Evolutionary conservation across 2,113 vertebrate species (phyloP).

Genomic region (Microcebus ravelobensis): DNA sequence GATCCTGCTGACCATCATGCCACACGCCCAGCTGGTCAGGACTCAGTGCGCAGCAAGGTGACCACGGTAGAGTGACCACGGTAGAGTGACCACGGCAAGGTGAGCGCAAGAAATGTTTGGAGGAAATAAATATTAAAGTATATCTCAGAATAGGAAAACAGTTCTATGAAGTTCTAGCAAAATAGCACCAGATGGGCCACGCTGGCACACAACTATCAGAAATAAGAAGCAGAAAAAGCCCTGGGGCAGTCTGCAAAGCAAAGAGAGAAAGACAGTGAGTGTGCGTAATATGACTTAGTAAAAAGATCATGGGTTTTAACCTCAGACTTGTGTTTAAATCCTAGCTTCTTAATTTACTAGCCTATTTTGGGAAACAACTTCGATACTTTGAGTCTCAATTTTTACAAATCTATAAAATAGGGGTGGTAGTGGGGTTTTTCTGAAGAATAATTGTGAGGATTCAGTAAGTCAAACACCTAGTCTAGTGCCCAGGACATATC

Average conservation of each 20-base stretch:
- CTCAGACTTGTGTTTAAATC: conserved; percentile 30
- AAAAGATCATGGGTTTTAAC: not conserved
- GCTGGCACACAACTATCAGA: conserved; percentile 51
- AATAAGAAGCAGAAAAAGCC: conserved; percentile 48
- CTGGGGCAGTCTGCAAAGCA: conserved; percentile 9
- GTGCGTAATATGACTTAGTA: not conserved
- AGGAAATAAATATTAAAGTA: not conserved
- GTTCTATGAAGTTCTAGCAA: conserved; percentile 52
- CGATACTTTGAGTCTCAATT: not conserved
- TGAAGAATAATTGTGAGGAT: not conserved
- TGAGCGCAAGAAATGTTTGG: not conserved
- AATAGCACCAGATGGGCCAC: conserved; percentile 64
- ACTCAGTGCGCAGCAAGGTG: not conserved
- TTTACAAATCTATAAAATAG: not conserved
- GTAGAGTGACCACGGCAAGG: not conserved
- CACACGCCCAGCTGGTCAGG: not conserved
- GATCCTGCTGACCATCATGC: not conserved
- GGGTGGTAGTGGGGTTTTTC: not conserved
- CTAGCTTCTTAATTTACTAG: not conserved
- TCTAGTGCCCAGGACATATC: not conserved
- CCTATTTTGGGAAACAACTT: not conserved
- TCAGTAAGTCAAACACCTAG: not conserved
- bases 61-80: too few relatives aligned
- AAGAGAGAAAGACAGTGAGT: not conserved
- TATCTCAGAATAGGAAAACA: conserved; percentile 30